These are phyloP conservation scores for Luperina testacea DNA, from an alignment of 2,888 invertebrate species.

Conservation along the genomic window DNA sequence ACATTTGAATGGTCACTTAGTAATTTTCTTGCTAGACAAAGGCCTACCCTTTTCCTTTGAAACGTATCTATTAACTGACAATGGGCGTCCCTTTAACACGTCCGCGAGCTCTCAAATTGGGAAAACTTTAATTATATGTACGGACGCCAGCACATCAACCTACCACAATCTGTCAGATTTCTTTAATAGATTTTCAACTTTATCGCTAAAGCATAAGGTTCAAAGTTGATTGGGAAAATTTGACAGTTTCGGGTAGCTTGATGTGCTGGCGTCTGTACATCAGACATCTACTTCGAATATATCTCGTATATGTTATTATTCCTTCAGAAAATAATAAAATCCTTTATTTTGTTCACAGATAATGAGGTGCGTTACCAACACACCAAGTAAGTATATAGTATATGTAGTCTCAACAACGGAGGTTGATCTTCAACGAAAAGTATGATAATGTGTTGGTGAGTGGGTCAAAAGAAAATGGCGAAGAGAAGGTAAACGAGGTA, in stretches of 20 bases:
- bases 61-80: slow-evolving; percentile 18
- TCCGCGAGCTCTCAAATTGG: neutral
- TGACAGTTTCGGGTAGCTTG: no score
- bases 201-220: no score
- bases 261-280: no score
- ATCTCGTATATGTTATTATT: neutral
- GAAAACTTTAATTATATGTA: neutral
- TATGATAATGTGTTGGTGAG: slow-evolving; percentile 50
- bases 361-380: slow-evolving; percentile 38
- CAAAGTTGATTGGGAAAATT: no score
- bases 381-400: slow-evolving; percentile 54
- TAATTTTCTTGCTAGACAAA: slow-evolving; percentile 24
- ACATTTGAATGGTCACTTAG: slow-evolving; percentile 21
- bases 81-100: slow-evolving; percentile 2
- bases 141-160: no score
- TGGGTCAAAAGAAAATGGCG: slow-evolving; percentile 42
- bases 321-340: slow-evolving; percentile 12
- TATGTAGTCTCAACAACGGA: neutral
- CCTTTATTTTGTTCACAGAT: slow-evolving; percentile 44
- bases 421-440: slow-evolving; percentile 40
- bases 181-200: no score
- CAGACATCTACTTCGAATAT: neutral
- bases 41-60: slow-evolving; percentile 1
- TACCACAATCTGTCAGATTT: no score
- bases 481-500: slow-evolving; percentile 32